Percentiles rank a stretch among this genome's conserved stretches.
phyloP scores from a whole-genome alignment of 2,888 invertebrate species.

The Cancer borealis region DNA sequence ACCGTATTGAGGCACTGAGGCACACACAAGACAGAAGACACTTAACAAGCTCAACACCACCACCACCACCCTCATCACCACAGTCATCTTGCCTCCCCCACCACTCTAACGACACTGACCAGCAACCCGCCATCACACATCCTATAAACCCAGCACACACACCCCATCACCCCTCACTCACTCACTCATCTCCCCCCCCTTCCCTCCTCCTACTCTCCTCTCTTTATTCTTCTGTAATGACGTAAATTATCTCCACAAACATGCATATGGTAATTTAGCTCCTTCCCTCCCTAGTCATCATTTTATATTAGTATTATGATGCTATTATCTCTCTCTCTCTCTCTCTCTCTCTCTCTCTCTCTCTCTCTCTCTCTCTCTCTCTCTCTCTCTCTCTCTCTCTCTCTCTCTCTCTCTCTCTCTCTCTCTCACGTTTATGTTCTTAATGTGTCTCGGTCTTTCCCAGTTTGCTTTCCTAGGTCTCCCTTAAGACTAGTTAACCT shows the following conservation, averaged over 20 bases:
- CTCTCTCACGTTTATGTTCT: background rate
- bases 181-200: background rate
- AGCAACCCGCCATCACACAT: background rate
- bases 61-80: background rate
- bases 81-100: background rate
- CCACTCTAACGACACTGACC: background rate
- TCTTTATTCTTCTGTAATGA: background rate
- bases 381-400: background rate
- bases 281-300: background rate
- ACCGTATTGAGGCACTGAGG: background rate
- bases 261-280: background rate
- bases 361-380: background rate
- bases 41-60: background rate
- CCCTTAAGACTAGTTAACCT: no score
- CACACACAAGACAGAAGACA: background rate
- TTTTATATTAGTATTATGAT: background rate
- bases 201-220: background rate
- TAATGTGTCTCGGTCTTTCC: background rate
- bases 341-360: slow-evolving; percentile 15
- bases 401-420: background rate
- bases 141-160: background rate
- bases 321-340: background rate
- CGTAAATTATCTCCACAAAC: background rate
- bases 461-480: no score
- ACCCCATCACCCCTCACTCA: background rate